Evolutionary conservation across 2,888 invertebrate genomes (phyloP).

Genomic region (Apamea crenata): DNA sequence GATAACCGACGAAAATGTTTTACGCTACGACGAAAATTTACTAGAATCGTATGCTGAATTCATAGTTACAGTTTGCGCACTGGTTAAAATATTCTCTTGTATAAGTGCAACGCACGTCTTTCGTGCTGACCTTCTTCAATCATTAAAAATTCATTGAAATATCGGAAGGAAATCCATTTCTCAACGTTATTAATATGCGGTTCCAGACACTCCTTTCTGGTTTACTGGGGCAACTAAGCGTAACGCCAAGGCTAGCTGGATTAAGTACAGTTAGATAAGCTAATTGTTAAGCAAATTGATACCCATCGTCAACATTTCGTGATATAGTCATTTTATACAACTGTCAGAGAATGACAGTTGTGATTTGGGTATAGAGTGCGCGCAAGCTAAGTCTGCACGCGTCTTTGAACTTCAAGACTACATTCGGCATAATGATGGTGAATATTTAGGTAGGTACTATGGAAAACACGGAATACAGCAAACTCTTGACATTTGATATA

Average conservation of each 20-base stretch:
- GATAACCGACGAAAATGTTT: too few species aligned
- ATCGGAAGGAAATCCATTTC: slow-evolving; percentile 19
- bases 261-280: neutral
- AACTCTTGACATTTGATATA: too few species aligned
- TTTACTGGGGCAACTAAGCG: slow-evolving; percentile 33
- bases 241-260: neutral
- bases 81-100: too few species aligned
- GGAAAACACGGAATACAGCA: too few species aligned
- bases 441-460: too few species aligned
- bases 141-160: neutral
- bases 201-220: slow-evolving; percentile 4
- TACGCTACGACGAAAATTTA: too few species aligned
- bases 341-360: neutral
- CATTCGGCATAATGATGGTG: too few species aligned
- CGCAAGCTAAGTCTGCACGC: too few species aligned
- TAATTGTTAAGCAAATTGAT: neutral
- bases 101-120: neutral
- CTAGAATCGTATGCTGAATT: too few species aligned
- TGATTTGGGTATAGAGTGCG: neutral
- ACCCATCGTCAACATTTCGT: neutral
- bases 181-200: slow-evolving; percentile 30
- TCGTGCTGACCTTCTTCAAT: neutral
- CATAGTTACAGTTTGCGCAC: too few species aligned
- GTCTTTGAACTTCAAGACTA: too few species aligned
- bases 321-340: neutral